Evolutionary conservation across 2,113 vertebrate species (phyloP), one percentile per base, ranked within the genome.

Genomic region (Calyptomena viridis): DNA sequence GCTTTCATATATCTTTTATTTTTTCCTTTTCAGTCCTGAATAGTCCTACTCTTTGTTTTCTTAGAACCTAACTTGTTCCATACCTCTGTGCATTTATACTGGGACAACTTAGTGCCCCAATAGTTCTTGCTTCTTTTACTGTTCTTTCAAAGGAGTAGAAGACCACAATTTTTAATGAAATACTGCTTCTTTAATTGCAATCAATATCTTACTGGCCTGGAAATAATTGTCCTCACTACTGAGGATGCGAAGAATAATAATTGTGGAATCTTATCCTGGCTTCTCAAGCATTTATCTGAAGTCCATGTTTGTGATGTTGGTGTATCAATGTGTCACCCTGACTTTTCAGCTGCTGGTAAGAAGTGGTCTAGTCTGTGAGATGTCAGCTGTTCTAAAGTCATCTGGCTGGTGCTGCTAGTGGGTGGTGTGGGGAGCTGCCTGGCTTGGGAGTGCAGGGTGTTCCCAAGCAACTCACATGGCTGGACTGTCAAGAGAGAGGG

Each of bases 321-420:
- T 14, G 0, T 15, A 10, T 66, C 68, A 74, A 0, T 37, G 42
- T 30, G 28, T 40, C 62, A 79, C 31, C 64, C 64, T 71, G 50
- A 44, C 47, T 88, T 84, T 63, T 46, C 72, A 85, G 67, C 23
- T 88, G 33, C 24, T 27, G 73, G 0, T 44, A 52, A n/a, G 85
- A 72, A 59, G 22, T 24, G 3, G 5, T 39, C 27, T 82, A 52
- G 21, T 37, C n/a, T 49, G 14, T 25, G 55, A 93, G 56, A 10
- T 37, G 18, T 50, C 60, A 79, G 58, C 2, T 1, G 31, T 78
- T 92, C 67, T 56, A 14, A 68, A 55, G 28, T 76, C 58, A 15
- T 9, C 30, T 58, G 55, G 16, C 22, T 1, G 2, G 9, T 25
- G n/a, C 21, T 10, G 25, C 20, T 4, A 0, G 0, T 77, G 50